phyloP scores from a whole-genome alignment of 2,113 vertebrate genomes.

The Elachura formosa region DNA sequence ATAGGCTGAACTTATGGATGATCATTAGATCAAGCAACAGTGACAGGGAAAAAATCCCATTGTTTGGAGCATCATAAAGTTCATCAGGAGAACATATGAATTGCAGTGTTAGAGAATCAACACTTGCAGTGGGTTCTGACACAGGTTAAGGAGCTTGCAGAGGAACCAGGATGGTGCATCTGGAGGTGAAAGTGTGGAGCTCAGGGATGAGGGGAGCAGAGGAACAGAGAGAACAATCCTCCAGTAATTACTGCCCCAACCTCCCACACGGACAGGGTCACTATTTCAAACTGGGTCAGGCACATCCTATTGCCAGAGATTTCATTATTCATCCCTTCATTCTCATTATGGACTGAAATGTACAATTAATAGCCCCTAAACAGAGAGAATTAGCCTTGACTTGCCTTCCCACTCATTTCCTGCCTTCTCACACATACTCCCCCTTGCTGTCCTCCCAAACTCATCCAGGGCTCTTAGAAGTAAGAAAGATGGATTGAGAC shows the following conservation, averaged over 20 bases:
- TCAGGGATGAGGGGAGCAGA: neutral
- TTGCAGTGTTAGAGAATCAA: neutral
- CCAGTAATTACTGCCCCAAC: neutral
- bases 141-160: neutral
- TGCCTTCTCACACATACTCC: neutral
- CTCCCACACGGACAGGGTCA: neutral
- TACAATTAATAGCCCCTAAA: conserved; percentile 26
- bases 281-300: neutral
- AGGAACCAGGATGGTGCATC: neutral
- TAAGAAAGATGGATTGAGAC: conserved; percentile 10
- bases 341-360: neutral
- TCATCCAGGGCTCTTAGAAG: neutral
- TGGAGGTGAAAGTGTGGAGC: neutral
- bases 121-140: neutral
- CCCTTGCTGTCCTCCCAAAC: neutral
- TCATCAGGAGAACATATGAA: neutral
- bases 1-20: neutral
- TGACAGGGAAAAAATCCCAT: neutral
- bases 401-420: neutral
- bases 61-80: neutral
- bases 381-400: neutral
- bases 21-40: neutral
- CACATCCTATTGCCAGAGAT: neutral
- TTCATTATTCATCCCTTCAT: neutral
- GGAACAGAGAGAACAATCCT: neutral